These are phyloP conservation scores for Pogoniulus pusillus DNA, from an alignment of 2,797 vertebrate species.

Conservation along the genomic window DNA sequence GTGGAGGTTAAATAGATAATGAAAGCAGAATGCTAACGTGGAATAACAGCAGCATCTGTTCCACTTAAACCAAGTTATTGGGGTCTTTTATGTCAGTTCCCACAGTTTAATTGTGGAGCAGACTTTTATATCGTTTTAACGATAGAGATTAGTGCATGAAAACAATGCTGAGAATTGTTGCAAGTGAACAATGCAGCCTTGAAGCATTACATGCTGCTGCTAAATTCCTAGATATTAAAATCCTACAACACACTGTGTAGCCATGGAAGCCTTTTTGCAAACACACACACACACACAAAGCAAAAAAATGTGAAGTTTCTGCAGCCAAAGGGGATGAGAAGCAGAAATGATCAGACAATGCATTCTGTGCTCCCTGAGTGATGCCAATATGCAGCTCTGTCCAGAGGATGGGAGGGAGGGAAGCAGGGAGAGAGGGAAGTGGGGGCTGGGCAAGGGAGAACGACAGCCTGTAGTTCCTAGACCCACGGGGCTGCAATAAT, in stretches of 20 bases:
- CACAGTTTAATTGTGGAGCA: constrained; percentile 58
- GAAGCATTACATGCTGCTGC: constrained; percentile 47
- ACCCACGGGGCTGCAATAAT: constrained; percentile 34
- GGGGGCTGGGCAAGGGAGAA: constrained; percentile 18
- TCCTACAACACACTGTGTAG: constrained; percentile 51
- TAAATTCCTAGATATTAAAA: constrained; percentile 70
- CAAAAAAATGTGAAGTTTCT: constrained; percentile 50
- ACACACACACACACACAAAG: constrained; percentile 26
- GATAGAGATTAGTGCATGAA: constrained; percentile 52
- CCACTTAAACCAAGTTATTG: constrained; percentile 63
- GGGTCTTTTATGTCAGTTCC: constrained; percentile 64
- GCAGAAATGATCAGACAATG: constrained; percentile 62
- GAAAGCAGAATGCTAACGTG: constrained; percentile 27
- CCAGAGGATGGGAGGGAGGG: neutral
- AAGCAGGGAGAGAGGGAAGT: neutral
- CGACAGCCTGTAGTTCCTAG: constrained; percentile 26
- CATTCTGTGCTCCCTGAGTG: constrained; percentile 26
- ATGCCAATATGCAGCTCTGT: constrained; percentile 40
- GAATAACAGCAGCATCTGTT: constrained; percentile 63
- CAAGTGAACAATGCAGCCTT: constrained; percentile 66
- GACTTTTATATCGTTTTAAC: constrained; percentile 62
- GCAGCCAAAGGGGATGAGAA: constrained; percentile 59
- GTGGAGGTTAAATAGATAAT: constrained; percentile 43
- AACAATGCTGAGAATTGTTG: constrained; percentile 66
- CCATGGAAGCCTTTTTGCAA: constrained; percentile 57